A percentile compares a stretch with the other conserved stretches of the same genome.
Conservation (phyloP, 1,140 invertebrate species). For the Thalassaphorura encarpata region DNA sequence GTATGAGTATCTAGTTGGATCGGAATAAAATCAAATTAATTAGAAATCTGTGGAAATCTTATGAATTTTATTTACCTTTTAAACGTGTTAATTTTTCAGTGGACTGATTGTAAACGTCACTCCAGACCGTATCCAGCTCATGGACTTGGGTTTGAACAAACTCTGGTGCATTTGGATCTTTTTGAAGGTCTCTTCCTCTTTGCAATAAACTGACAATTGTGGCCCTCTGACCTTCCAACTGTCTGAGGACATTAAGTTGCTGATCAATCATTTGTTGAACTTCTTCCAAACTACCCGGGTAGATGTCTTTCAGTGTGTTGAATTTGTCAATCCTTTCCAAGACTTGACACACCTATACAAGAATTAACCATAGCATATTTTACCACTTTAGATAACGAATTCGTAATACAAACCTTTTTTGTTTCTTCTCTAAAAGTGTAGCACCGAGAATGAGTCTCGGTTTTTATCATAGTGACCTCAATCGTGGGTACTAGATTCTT, state of each 20-base stretch:
- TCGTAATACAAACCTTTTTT: constrained; percentile 57
- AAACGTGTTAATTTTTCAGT: constrained; percentile 70
- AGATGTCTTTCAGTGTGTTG: constrained; percentile 49
- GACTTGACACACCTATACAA: constrained; percentile 55
- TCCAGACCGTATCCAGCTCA: constrained; percentile 75
- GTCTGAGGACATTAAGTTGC: constrained; percentile 66
- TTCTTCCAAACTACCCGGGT: constrained; percentile 60
- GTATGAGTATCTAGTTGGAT: constrained; percentile 48
- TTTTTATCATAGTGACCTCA: constrained; percentile 82
- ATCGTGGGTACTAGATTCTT: constrained; percentile 84
- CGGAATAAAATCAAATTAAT: background rate
- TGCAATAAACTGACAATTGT: constrained; percentile 84
- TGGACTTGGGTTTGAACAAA: constrained; percentile 75
- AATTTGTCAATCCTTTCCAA: constrained; percentile 51
- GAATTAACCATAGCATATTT: background rate
- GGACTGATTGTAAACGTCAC: constrained; percentile 71
- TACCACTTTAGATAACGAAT: background rate
- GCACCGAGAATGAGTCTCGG: constrained; percentile 81
- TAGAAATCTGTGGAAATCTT: constrained; percentile 35
- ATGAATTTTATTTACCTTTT: constrained; percentile 43
- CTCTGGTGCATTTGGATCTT: constrained; percentile 69
- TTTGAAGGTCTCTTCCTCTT: constrained; percentile 74
- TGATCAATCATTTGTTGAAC: constrained; percentile 62
- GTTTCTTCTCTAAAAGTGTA: constrained; percentile 83
- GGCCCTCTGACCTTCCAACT: constrained; percentile 72